A percentile compares a stretch with the other conserved stretches of the same genome.
Evolutionary conservation across 2,888 invertebrate genomes (phyloP).

Genomic region (Perizoma flavofasciatum): DNA sequence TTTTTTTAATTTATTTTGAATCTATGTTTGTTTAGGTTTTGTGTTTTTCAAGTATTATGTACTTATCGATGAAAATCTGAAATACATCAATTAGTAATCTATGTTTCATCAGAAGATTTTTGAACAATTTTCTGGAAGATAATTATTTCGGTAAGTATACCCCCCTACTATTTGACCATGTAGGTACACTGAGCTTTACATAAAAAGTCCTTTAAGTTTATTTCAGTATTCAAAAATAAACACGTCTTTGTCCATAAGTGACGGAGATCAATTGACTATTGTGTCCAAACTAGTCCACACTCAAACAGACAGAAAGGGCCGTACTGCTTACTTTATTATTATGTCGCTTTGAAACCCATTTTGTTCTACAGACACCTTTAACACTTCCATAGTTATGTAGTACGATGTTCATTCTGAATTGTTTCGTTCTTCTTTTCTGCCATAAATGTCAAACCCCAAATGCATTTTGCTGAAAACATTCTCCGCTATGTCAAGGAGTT

Average conservation of each 20-base stretch:
- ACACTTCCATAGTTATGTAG: constrained; percentile 12
- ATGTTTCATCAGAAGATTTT: too few relatives aligned
- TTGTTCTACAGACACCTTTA: constrained; percentile 19
- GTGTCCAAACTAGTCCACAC: constrained; percentile 36
- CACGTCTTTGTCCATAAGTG: constrained; percentile 43
- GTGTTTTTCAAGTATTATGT: too few relatives aligned
- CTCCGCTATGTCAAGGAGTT: too few relatives aligned
- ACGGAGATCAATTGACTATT: constrained; percentile 58
- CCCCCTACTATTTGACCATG: constrained; percentile 3
- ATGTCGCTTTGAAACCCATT: constrained; percentile 31
- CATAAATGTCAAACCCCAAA: too few relatives aligned
- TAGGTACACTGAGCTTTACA: constrained; percentile 21
- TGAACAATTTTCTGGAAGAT: too few relatives aligned
- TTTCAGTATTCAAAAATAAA: constrained; percentile 26
- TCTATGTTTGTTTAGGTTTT: too few relatives aligned
- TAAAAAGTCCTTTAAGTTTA: constrained; percentile 29
- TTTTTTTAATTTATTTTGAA: too few relatives aligned
- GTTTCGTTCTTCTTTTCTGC: background rate
- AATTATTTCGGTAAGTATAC: background rate
- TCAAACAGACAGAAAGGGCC: constrained; percentile 12
- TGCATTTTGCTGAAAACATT: too few relatives aligned
- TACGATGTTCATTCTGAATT: constrained; percentile 15
- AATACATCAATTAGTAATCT: too few relatives aligned
- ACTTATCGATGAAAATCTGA: too few relatives aligned
- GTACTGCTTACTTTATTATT: constrained; percentile 43